Conservation (phyloP, 1,140 invertebrate species). For the Ectropis grisescens region DNA sequence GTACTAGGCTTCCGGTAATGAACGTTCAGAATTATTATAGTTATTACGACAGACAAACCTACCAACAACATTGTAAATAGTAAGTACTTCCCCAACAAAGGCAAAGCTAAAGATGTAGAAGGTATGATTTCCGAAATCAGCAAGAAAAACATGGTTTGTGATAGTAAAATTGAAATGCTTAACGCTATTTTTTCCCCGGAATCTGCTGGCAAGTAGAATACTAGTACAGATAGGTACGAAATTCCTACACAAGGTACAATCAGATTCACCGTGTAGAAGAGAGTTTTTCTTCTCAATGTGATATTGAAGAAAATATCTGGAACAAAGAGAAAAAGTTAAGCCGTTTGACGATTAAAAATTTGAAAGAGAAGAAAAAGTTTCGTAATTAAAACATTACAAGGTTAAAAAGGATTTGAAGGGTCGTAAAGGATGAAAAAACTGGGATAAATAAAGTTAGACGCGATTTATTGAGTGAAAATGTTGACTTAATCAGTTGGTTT, state of each 20-base stretch:
- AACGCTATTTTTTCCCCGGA: constrained; percentile 98
- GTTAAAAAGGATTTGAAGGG: no score
- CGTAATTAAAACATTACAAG: no score
- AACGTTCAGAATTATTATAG: constrained; percentile 98
- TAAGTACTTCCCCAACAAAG: constrained; percentile 97
- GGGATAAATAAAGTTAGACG: no score
- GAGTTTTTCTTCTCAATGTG: constrained; percentile 91
- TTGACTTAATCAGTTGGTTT: no score
- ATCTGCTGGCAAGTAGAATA: constrained; percentile 98
- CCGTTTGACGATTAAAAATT: no score
- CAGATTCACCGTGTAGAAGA: constrained; percentile 97
- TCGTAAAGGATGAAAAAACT: no score
- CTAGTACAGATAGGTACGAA: constrained; percentile 90
- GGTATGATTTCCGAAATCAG: constrained; percentile 99
- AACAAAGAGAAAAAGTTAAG: no score
- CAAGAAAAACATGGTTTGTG: constrained; percentile 99
- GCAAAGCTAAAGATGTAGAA: constrained; percentile 96
- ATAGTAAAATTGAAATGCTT: constrained; percentile 98
- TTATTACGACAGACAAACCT: constrained; percentile 95
- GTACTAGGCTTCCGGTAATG: constrained; percentile 99
- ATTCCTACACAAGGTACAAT: constrained; percentile 96
- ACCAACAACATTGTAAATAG: constrained; percentile 99
- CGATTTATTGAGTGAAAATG: no score
- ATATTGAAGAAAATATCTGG: constrained; percentile 98
- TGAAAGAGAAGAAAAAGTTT: no score